Percentiles rank a stretch among this genome's conserved stretches.
phyloP scores from a whole-genome alignment of 2,113 vertebrate genomes.

The Chloebia gouldiae region DNA sequence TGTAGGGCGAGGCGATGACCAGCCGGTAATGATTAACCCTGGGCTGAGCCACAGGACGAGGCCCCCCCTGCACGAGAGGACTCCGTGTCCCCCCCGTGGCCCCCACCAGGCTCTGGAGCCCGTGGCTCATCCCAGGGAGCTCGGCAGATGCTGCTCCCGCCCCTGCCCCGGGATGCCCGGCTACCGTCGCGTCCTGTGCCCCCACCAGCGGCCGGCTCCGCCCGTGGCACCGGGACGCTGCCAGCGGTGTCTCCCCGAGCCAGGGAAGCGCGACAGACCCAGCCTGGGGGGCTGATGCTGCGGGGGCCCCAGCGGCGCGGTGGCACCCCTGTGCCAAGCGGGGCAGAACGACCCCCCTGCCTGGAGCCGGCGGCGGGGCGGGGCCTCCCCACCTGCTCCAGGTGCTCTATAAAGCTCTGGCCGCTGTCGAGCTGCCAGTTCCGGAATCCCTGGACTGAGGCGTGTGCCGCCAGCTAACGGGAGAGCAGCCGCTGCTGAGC shows the following conservation, averaged over 20 bases:
- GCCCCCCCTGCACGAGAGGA: not conserved
- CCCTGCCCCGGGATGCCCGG: not conserved
- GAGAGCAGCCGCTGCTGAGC: not conserved
- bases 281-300: accelerated
- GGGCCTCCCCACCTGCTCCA: constrained; percentile 33
- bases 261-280: accelerated
- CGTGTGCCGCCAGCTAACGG: not conserved
- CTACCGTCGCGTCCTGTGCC: not conserved
- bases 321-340: not conserved
- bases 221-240: accelerated
- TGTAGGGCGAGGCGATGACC: not conserved
- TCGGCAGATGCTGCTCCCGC: not conserved
- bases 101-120: not conserved
- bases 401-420: constrained; percentile 51
- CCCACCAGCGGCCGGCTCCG: accelerated
- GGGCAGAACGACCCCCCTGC: not conserved
- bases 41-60: not conserved
- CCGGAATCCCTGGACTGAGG: not conserved
- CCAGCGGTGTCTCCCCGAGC: accelerated
- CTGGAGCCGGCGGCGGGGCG: not conserved
- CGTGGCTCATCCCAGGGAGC: accelerated
- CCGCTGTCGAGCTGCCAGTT: not conserved
- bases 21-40: constrained; percentile 31
- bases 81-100: accelerated
- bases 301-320: accelerated